Evolutionary conservation across 2,888 invertebrate genomes (phyloP).

Genomic region (Epiblema foenella): DNA sequence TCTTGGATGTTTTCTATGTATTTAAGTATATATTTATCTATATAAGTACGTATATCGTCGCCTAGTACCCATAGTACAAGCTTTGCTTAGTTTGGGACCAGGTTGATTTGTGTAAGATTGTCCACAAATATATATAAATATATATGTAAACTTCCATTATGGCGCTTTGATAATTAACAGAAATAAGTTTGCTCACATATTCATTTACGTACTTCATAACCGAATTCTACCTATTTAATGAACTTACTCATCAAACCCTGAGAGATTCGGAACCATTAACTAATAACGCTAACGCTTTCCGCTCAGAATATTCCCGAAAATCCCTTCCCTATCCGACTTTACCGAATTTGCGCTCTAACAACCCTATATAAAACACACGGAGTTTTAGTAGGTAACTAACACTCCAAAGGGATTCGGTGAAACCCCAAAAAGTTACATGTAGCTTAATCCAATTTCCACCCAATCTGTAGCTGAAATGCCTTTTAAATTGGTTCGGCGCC

Average conservation of each 20-base stretch:
- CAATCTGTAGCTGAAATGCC: constrained; percentile 54
- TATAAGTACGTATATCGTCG: no score
- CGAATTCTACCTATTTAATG: constrained; percentile 16
- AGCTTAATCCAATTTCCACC: constrained; percentile 67
- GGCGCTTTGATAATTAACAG: not conserved
- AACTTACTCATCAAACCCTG: constrained; percentile 28
- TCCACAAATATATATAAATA: no score
- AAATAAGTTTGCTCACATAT: not conserved
- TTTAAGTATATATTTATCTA: no score
- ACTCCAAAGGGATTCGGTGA: constrained; percentile 62
- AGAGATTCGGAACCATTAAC: constrained; percentile 28
- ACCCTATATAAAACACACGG: constrained; percentile 25
- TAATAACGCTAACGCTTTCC: constrained; percentile 19
- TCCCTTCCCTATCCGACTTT: constrained; percentile 13
- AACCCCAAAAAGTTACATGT: constrained; percentile 66
- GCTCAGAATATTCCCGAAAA: constrained; percentile 19
- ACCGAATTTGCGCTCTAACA: constrained; percentile 22
- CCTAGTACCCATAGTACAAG: no score
- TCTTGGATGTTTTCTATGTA: no score
- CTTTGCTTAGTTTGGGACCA: no score
- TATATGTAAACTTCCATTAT: no score
- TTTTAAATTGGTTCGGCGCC: constrained; percentile 53
- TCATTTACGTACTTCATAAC: not conserved
- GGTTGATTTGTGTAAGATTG: no score
- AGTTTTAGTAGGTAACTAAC: constrained; percentile 44